phyloP scores from a whole-genome alignment of 2,888 invertebrate genomes.

The Drosophila barbarae region DNA sequence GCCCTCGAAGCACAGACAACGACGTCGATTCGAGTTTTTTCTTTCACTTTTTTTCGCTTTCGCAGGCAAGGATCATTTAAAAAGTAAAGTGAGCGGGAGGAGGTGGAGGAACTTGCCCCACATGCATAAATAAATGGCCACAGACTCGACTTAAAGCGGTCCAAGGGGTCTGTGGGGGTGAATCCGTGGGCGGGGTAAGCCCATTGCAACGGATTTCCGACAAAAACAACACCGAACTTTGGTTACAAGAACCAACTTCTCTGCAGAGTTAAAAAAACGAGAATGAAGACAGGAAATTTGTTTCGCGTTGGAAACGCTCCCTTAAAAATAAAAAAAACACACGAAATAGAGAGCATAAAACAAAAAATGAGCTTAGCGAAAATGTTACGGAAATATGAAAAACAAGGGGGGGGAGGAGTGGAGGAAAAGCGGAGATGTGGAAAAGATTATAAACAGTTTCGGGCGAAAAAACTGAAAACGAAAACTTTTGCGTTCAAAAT shows the following conservation, averaged over 20 bases:
- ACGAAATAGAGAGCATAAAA: slow-evolving; percentile 30
- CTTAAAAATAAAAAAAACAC: slow-evolving; percentile 35
- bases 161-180: slow-evolving; percentile 1
- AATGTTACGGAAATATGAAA: slow-evolving; percentile 39
- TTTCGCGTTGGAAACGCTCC: slow-evolving; percentile 48
- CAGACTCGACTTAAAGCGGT: slow-evolving; percentile 50
- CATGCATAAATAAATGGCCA: slow-evolving; percentile 64
- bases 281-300: slow-evolving; percentile 59
- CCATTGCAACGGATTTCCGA: slow-evolving; percentile 43
- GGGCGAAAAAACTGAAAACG: slow-evolving; percentile 15
- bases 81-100: slow-evolving; percentile 25
- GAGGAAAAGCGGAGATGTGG: neutral
- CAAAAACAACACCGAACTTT: slow-evolving; percentile 21
- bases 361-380: slow-evolving; percentile 39
- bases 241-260: slow-evolving; percentile 24
- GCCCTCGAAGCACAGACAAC: slow-evolving; percentile 18
- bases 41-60: slow-evolving; percentile 5
- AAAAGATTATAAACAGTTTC: slow-evolving; percentile 21
- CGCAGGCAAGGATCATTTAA: slow-evolving; percentile 52
- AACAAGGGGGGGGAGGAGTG: neutral
- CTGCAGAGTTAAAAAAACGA: slow-evolving; percentile 13
- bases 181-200: slow-evolving; percentile 15
- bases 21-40: slow-evolving; percentile 18
- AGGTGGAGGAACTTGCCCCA: slow-evolving; percentile 52
- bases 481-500: slow-evolving; percentile 18